phyloP scores from a whole-genome alignment of 2,113 vertebrate genomes.

The Chaetura pelagica region DNA sequence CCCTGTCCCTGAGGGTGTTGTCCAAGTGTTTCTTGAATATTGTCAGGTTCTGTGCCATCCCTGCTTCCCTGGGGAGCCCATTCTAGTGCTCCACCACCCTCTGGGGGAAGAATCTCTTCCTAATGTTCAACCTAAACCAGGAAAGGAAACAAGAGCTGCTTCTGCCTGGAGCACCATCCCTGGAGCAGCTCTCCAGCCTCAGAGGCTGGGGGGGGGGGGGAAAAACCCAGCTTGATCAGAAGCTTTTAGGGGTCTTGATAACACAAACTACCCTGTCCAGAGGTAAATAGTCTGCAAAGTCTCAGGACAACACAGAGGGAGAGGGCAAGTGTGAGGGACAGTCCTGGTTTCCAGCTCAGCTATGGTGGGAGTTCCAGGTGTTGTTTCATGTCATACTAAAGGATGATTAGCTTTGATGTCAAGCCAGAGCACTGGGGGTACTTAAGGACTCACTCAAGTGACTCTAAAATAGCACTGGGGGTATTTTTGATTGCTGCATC shows the following conservation, averaged over 20 bases:
- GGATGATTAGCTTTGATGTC: neutral
- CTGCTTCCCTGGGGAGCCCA: too few relatives aligned
- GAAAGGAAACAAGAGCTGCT: too few relatives aligned
- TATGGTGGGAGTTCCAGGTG: neutral
- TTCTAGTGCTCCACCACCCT: too few relatives aligned
- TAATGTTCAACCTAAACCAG: too few relatives aligned
- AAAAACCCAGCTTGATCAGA: too few relatives aligned
- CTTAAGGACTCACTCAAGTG: constrained; percentile 9
- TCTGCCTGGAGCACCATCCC: too few relatives aligned
- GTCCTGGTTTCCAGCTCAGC: neutral
- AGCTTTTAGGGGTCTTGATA: neutral
- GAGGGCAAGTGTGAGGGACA: neutral
- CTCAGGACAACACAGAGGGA: accelerated
- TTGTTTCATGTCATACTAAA: neutral
- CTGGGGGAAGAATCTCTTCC: too few relatives aligned
- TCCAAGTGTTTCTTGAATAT: too few relatives aligned
- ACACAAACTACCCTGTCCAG: neutral
- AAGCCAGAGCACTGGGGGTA: neutral
- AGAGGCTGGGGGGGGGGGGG: too few relatives aligned
- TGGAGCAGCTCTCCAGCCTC: too few relatives aligned
- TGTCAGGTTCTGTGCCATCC: too few relatives aligned
- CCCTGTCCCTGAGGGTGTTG: too few relatives aligned
- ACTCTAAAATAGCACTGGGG: neutral
- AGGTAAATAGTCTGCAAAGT: neutral
- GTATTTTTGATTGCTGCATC: neutral